Evolutionary conservation across 2,888 invertebrate genomes (phyloP), one percentile per base, ranked within the genome.

Genomic region (Cephus runcator): DNA sequence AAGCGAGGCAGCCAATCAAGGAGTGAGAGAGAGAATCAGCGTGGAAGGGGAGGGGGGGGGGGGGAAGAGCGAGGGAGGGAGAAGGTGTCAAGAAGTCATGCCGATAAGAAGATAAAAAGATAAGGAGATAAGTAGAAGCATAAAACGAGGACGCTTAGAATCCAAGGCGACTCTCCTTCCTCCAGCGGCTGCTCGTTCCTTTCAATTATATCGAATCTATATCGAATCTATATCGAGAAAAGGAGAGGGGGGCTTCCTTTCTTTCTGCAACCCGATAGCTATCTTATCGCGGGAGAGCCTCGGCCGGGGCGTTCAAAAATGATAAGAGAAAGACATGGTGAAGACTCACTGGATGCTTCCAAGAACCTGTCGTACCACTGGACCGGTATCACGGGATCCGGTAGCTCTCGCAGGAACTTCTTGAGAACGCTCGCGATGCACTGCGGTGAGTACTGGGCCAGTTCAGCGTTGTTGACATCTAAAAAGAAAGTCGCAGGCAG

Each of bases 361-460:
- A 96, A 92, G 89, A 96, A 96, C 83, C 93, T 93, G 84, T 95
- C 95, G 89, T 96, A 96, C 93, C 94, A 94, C 87, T 94, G 94
- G 68, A 95, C 95, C 34, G 96, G 96, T 83, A 96, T 95, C 76
- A 96, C 93, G 6, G 96, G 95, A 90, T 96, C 95, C 0, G 95
- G 95, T 82, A 96, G 91, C 88, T 96, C 96, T 74, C 95, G 91
- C 71, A 96, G 92, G 89, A 94, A 96, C 88, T 95, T 95, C 88
- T 96, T 96, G 79, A 96, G 91, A 75, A 94, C 93, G 82, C 93
- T 93, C 34, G 94, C 93, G 82, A 95, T 92, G 84, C 93, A 93
- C 80, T 93, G 92, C 23, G 93, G 92, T 71, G 92, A 92, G 86
- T 93, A 93, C 15, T 91, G 89, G 81, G 87, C 90, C 78, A 94